Base-by-base conservation (phyloP, 2,797 vertebrate genomes). In the Hyperoplus lanceolatus region DNA sequence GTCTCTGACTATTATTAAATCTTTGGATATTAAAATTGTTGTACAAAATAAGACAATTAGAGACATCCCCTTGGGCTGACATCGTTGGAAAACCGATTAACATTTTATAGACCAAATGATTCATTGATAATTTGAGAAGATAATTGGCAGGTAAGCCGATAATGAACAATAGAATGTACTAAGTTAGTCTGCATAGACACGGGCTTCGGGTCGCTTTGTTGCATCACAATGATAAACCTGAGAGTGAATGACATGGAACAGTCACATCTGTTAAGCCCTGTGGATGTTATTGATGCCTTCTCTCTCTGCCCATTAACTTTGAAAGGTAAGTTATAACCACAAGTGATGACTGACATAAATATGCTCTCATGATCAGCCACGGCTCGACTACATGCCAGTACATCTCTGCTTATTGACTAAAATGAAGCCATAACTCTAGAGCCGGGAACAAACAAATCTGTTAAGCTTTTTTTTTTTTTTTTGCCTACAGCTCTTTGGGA, bases 231-330 rank as follows among this genome's bases (percentile, higher is more conserved):
- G 36, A 64, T 60, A 53, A 80, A 67, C 36, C 53, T 72, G 55
- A 11, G 46, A 75, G 55, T 75, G 77, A 90, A 84, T 72, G 71
- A 83, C 76, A 87, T 66, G 64, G 61, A 87, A 78, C 70, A 39
- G 48, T 68, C 81, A 21, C 87, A 82, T 87, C 79, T 86, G 79
- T 74, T 75, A 36, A 51, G 63, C 73, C 50, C 43, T 68, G 45
- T 12, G 73, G 29, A 4, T 51, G 71, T 77, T 86, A 77, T 81
- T 66, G 59, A 80, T 83, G 57, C 69, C 39, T 80, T 38, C 54
- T 64, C 18, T 8, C 49, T 74, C 58, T 45, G 63, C 70, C 87
- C 78, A 83, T 90, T 83, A 78, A 75, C 84, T 90, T 79, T 86
- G 83, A 88, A 86, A 84, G 79, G 70, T 80, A 66, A 55, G 75